Evolutionary conservation across 2,888 invertebrate species (phyloP).

Genomic region (Ischnus inquisitorius): DNA sequence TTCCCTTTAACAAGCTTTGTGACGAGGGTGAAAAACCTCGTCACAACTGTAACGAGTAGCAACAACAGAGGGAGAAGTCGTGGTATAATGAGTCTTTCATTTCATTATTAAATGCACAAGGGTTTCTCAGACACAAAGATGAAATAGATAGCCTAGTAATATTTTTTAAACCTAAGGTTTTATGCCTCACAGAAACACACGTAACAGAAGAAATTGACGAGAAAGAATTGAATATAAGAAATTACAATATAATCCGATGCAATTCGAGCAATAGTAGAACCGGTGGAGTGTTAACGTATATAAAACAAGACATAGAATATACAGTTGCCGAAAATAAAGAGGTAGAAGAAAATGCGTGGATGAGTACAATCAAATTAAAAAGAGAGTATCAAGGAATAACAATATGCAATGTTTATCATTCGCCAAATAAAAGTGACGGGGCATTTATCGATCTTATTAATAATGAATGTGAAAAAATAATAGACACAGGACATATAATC

Average conservation of each 20-base stretch:
- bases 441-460: slow-evolving; percentile 25
- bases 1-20: no score
- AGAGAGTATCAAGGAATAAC: slow-evolving; percentile 10
- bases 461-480: slow-evolving; percentile 28
- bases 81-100: background rate
- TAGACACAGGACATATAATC: slow-evolving; percentile 20
- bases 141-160: background rate
- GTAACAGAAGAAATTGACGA: slow-evolving; percentile 14
- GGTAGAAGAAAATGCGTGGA: slow-evolving; percentile 29
- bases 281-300: slow-evolving; percentile 22
- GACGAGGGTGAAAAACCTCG: no score
- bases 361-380: slow-evolving; percentile 21
- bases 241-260: slow-evolving; percentile 15
- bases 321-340: background rate
- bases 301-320: slow-evolving; percentile 17
- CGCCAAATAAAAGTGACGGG: slow-evolving; percentile 41
- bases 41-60: slow-evolving; percentile 39
- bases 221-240: slow-evolving; percentile 24
- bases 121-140: background rate
- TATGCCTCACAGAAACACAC: slow-evolving; percentile 9
- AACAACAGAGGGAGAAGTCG: background rate
- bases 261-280: slow-evolving; percentile 37
- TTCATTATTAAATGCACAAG: background rate
- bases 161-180: background rate
- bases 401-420: slow-evolving; percentile 32